Base-by-base conservation (phyloP, 2,888 invertebrate species). In the Gymnocheta viridis region DNA sequence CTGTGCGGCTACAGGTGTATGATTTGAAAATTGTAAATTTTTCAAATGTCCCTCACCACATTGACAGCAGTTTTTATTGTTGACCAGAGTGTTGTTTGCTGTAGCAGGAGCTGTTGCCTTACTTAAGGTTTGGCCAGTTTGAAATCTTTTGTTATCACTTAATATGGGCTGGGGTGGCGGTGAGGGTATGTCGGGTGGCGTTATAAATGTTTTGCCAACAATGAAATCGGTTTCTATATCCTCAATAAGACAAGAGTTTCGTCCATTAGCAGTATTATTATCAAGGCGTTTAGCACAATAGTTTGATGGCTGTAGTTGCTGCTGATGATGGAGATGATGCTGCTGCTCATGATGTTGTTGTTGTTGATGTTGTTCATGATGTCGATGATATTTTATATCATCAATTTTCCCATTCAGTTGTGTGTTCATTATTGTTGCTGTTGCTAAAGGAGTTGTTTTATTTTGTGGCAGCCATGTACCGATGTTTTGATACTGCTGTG, bases 161-260 rank as follows among this genome's bases (percentile, higher is more conserved):
- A 78, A n/a, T 38, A 76, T 58, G n/a, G 89, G 89, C 38, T 89
- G 89, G 14, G 89, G 89, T 2, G 90, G 90, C 4, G 90, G 90
- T 35, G 90, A 89, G 64, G 90, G 90, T 86, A 90, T 90, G 58
- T 90, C 90, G 64, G 89, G 89, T 60, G 90, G 90, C 85, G 90
- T 90, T 86, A 90, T 89, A 87, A 88, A 90, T 72, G 89, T 88
- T 87, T 89, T 90, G 64, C 84, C 83, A 47, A 82, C 44, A 27
- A 24, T 70, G 51, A 64, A 73, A 78, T 74, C 77, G 4, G 60
- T 19, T 56, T 74, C 66, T 38, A 78, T 41, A 73, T 81, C 67
- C 4, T 76, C 66, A 22, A 67, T 54, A 64, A 79, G 49, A 78
- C 47, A 64, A 27, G 70, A 44, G 64, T 19, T 74, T 62, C 64